Evolutionary conservation across 2,113 vertebrate genomes (phyloP).

Genomic region (Psilopsiagon aymara): DNA sequence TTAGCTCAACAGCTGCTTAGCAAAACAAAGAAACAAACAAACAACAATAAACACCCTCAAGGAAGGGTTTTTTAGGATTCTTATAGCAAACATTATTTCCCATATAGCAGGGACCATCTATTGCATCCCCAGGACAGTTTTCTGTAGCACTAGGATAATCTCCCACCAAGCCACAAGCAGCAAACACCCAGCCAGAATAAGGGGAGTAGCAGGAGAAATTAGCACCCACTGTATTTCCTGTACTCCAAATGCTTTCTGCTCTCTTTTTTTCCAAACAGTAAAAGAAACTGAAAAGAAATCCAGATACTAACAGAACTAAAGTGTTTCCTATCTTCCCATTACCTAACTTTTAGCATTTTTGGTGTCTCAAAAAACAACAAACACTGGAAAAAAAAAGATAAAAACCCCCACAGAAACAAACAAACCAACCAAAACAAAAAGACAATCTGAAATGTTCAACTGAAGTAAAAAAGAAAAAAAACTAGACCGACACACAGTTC

Average conservation of each 20-base stretch:
- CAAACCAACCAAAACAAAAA: background rate
- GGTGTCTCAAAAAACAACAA: background rate
- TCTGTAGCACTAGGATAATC: background rate
- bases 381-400: background rate
- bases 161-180: background rate
- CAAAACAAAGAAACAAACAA: background rate
- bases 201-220: background rate
- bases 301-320: background rate
- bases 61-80: background rate
- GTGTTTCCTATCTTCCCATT: background rate
- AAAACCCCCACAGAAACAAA: background rate
- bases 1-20: conserved; percentile 10
- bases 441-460: background rate
- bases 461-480: background rate
- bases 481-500: background rate
- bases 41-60: background rate
- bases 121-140: background rate
- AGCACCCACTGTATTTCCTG: background rate
- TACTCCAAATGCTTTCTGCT: background rate
- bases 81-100: background rate
- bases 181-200: background rate
- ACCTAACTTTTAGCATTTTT: background rate
- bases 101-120: background rate
- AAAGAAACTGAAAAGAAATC: background rate
- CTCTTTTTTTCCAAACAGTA: background rate